phyloP scores from a whole-genome alignment of 1,140 invertebrate species.

The Neodiprion fabricii region DNA sequence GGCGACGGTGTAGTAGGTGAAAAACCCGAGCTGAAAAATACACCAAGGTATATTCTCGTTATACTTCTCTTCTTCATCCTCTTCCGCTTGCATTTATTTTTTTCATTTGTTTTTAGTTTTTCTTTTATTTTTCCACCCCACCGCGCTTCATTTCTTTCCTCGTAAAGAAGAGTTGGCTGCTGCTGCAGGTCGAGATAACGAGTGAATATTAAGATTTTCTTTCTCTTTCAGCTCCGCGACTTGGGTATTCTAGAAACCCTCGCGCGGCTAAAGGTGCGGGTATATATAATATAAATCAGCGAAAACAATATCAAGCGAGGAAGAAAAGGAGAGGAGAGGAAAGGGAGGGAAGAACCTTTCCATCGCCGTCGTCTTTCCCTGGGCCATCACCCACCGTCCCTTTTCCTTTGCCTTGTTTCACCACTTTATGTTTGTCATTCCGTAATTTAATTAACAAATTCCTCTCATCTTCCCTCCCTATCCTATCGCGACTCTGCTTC shows the following conservation, averaged over 20 bases:
- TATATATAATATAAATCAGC: background rate
- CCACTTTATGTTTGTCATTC: slow-evolving; percentile 11
- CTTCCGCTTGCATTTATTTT: too few species aligned
- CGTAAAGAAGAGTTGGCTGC: too few species aligned
- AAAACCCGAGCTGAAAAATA: slow-evolving; percentile 84
- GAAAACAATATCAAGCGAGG: slow-evolving; percentile 21
- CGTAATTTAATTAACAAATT: slow-evolving; percentile 13
- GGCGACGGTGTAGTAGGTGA: slow-evolving; percentile 87
- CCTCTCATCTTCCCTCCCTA: background rate
- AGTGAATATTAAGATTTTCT: too few species aligned
- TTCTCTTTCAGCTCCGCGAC: too few species aligned
- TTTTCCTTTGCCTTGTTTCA: background rate
- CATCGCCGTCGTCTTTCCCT: background rate
- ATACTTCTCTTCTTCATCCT: too few species aligned
- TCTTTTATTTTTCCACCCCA: too few species aligned
- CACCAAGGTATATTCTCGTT: slow-evolving; percentile 27
- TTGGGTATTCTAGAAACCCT: too few species aligned
- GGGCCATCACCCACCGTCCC: background rate
- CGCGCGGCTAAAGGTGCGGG: background rate
- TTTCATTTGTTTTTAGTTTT: too few species aligned
- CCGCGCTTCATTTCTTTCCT: too few species aligned
- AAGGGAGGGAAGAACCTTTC: slow-evolving; percentile 10
- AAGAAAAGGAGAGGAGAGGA: slow-evolving; percentile 34
- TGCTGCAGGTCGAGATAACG: too few species aligned
- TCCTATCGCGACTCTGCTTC: too few species aligned